Conservation (phyloP, 92 coral and sea anemone species). For the Porites divaricata region DNA sequence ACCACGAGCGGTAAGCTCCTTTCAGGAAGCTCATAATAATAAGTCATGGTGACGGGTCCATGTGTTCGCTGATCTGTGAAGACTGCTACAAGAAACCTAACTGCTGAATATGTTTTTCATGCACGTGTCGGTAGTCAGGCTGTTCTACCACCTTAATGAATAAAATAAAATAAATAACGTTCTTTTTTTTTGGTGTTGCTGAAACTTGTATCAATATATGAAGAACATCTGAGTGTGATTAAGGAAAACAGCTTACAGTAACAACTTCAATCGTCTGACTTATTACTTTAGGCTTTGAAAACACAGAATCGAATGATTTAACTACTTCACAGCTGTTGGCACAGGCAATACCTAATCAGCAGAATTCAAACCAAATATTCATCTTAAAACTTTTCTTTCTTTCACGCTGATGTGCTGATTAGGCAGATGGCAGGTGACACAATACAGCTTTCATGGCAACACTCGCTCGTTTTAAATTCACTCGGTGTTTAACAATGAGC, state of each 20-base stretch:
- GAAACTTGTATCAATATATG: too few relatives aligned
- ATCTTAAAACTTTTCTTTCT: neutral
- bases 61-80: neutral
- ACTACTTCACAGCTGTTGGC: neutral
- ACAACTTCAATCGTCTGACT: too few relatives aligned
- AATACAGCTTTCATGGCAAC: neutral
- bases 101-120: neutral
- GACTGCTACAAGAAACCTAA: neutral
- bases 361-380: neutral
- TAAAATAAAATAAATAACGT: too few relatives aligned
- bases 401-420: neutral
- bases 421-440: slow-evolving; percentile 9
- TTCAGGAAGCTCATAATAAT: slow-evolving; percentile 39
- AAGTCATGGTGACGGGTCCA: neutral
- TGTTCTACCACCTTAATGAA: too few relatives aligned
- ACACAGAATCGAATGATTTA: too few relatives aligned
- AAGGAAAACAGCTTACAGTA: too few relatives aligned
- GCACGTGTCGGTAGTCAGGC: neutral
- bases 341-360: neutral
- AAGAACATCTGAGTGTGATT: too few relatives aligned
- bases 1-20: slow-evolving; percentile 37
- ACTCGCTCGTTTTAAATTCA: too few relatives aligned
- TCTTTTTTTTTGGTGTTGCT: too few relatives aligned
- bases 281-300: too few relatives aligned
- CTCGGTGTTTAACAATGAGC: neutral